A percentile compares a stretch with the other conserved stretches of the same genome.
phyloP scores from a whole-genome alignment of 2,113 vertebrate species.

The Sisor rabdophorus region DNA sequence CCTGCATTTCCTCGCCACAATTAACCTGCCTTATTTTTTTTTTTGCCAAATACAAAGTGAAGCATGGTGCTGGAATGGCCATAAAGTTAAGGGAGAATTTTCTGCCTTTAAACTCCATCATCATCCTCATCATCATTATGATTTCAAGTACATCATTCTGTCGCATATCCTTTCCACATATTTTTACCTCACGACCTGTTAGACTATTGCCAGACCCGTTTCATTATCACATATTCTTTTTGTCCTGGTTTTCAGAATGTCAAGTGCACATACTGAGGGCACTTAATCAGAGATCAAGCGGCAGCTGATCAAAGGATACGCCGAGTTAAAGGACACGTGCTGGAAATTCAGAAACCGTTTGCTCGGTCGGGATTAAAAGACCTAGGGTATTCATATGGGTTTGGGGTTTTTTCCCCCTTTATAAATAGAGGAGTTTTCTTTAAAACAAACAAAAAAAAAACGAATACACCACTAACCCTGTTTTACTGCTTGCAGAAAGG shows the following conservation, averaged over 20 bases:
- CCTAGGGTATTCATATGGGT: background rate
- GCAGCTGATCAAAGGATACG: background rate
- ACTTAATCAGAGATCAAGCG: slow-evolving; percentile 27
- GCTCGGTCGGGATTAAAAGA: background rate
- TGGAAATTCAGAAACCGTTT: background rate
- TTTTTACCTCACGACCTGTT: background rate
- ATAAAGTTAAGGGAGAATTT: no score
- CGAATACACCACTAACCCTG: no score
- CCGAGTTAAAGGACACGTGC: background rate
- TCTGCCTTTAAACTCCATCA: background rate
- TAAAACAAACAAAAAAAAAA: no score
- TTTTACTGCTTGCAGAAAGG: no score
- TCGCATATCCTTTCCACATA: background rate
- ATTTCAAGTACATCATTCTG: background rate
- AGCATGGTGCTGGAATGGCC: background rate
- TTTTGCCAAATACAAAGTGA: background rate
- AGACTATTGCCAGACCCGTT: no score
- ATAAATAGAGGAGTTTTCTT: background rate
- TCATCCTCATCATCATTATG: background rate
- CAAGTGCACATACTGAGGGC: slow-evolving; percentile 15
- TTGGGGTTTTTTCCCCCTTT: slow-evolving; percentile 18
- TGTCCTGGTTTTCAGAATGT: slow-evolving; percentile 20
- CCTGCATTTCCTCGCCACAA: no score
- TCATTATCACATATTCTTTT: slow-evolving; percentile 9
- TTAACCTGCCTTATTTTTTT: no score